phyloP scores from a whole-genome alignment of 2,113 vertebrate species.

The Hemichromis elongatus region DNA sequence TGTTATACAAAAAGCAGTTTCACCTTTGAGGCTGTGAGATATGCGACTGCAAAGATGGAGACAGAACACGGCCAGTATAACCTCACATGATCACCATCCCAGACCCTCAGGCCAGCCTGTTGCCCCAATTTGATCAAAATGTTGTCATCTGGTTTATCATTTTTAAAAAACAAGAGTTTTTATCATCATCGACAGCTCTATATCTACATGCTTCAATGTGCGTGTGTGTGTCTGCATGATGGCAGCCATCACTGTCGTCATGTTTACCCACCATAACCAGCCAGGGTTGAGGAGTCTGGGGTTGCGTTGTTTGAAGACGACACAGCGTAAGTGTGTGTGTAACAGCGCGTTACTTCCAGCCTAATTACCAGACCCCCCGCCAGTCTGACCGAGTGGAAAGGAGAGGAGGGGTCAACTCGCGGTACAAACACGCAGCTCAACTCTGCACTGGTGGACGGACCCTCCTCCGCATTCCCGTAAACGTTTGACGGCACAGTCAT shows the following conservation, averaged over 20 bases:
- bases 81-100: neutral
- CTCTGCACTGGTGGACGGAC: neutral
- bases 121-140: neutral
- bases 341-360: slow-evolving; percentile 70
- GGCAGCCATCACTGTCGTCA: neutral
- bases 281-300: neutral
- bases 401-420: slow-evolving; percentile 27
- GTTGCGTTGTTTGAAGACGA: neutral
- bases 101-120: neutral
- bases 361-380: slow-evolving; percentile 64
- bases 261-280: neutral
- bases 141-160: neutral
- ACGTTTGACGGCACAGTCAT: neutral
- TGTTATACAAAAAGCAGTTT: neutral
- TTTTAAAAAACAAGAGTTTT: neutral
- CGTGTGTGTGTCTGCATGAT: neutral
- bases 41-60: neutral
- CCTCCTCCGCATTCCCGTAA: neutral
- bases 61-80: neutral
- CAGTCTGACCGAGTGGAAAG: slow-evolving; percentile 20
- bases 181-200: neutral
- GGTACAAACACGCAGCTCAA: neutral
- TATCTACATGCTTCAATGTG: neutral
- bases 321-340: neutral
- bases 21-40: neutral